Evolutionary conservation across 2,888 invertebrate genomes (phyloP), one percentile per base, ranked within the genome.

Genomic region (Allacma fusca): DNA sequence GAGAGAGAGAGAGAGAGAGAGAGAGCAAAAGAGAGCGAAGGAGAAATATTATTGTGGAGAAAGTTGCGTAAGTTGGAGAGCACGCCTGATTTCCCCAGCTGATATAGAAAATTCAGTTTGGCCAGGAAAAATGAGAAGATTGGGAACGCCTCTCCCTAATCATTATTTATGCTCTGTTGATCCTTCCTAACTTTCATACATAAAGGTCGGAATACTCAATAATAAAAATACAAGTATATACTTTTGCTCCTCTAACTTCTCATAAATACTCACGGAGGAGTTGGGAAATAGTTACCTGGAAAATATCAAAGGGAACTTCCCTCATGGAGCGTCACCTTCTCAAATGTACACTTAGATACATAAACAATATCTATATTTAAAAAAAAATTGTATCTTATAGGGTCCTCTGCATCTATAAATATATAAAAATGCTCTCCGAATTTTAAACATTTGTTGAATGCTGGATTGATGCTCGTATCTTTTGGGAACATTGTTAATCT

Each of bases 51-150:
- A 34, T 34, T 34, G 34, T 34, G 34, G 50, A 68, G 68, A 68
- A 43, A 40, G 19, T 34, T 68, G 68, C 19, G 40, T 19, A 40
- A 68, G 68, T 44, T 70, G 9, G 44, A n/a, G 5, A 43, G 68
- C 29, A 68, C n/a, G 7, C n/a, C 12, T 50, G 70, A 70, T 70
- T 70, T 70, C 70, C 50, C 50, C 13, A 24, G 70, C 50, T 70
- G 70, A 70, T 70, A 70, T 43, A 67, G 44, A 50, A 44, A 70
- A 70, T 71, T 50, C 44, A 26, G 21, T 23, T 71, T 57, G 71
- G 50, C 28, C 57, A 34, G 68, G 16, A 40, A 40, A 40, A 68
- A 68, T 23, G 43, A 40, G 43, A 29, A 71, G 26, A 57, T 71
- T 50, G 71, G 57, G 5, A 71, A 71, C 71, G 50, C 71, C 57